Evolutionary conservation across 2,888 invertebrate species (phyloP), one percentile per base, ranked within the genome.

Genomic region (Eupithecia tripunctaria): DNA sequence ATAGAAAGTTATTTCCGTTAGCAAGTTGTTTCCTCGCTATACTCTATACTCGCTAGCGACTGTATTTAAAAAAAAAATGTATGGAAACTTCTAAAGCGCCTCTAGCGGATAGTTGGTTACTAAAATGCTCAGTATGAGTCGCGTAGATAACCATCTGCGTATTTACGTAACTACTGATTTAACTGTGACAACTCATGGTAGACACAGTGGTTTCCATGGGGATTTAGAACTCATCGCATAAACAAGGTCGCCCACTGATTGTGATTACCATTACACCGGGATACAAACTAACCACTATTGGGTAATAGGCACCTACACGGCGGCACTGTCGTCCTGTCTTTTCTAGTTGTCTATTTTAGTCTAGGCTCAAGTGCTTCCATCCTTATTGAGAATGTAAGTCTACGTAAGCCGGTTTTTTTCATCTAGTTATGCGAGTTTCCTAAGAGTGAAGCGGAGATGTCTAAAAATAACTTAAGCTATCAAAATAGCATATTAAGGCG

Each of bases 341-440:
- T 74, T 67, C 59, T 63, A 69, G 63, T 66, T 56, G 71, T 64
- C 68, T 74, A 68, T 71, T 68, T 68, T 65, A 60, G 65, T 64
- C 67, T 67, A 64, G 71, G 66, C 41, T 63, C 65, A 74, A 74
- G 70, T 74, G 74, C 70, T 67, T 69, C 67, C 72, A 70, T 75
- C 74, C 74, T 47, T 43, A 66, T 66, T 63, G 66, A 70, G 38
- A 29, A 69, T 43, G 38, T 62, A 25, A 21, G 60, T 69, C 66
- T 69, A 66, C 66, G 66, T 67, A 69, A 73, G 60, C 43, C 69
- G 32, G n/a, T 62, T 62, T 66, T 66, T 47, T 66, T 41, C 43
- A 18, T 32, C 64, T 38, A 29, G 27, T 18, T 27, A 27, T 29
- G 18, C 29, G n/a, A 18, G 15, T n/a, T 29, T 18, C 15, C 21